These are phyloP conservation scores for Halisarca cf. caerulea DNA, from an alignment of 37 sponge, comb jelly and placozoan species.

Conservation along the genomic window DNA sequence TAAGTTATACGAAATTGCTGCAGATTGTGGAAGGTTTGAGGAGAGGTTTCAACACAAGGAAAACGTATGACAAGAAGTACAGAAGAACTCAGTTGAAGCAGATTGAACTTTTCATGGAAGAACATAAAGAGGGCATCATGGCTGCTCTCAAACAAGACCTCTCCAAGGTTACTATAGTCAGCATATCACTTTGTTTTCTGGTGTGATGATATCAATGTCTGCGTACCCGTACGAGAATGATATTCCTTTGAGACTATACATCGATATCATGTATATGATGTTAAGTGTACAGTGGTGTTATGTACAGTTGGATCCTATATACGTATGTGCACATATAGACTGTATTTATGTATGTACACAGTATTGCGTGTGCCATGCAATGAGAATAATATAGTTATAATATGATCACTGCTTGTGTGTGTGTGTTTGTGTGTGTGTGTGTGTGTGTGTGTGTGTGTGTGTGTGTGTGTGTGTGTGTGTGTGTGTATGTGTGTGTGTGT, in stretches of 20 bases:
- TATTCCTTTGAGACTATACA: neutral
- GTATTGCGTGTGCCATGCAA: too few relatives aligned
- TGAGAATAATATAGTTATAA: too few relatives aligned
- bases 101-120: slow-evolving; percentile 45
- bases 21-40: slow-evolving; percentile 49
- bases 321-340: too few relatives aligned
- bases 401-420: too few relatives aligned
- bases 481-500: too few relatives aligned
- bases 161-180: slow-evolving; percentile 39
- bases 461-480: too few relatives aligned
- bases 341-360: too few relatives aligned
- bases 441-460: too few relatives aligned
- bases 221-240: neutral
- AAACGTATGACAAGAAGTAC: slow-evolving; percentile 33
- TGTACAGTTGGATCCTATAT: neutral
- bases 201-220: neutral
- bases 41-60: slow-evolving; percentile 34
- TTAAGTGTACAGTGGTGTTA: neutral
- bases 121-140: slow-evolving; percentile 38
- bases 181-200: neutral
- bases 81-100: slow-evolving; percentile 55
- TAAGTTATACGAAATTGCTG: too few relatives aligned
- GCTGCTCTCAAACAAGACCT: slow-evolving; percentile 59
- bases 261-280: neutral
- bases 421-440: too few relatives aligned